Percentiles rank a stretch among this genome's conserved stretches.
These are phyloP conservation scores for Actenoides hombroni DNA, from an alignment of 2,113 vertebrate genomes.

Conservation along the genomic window DNA sequence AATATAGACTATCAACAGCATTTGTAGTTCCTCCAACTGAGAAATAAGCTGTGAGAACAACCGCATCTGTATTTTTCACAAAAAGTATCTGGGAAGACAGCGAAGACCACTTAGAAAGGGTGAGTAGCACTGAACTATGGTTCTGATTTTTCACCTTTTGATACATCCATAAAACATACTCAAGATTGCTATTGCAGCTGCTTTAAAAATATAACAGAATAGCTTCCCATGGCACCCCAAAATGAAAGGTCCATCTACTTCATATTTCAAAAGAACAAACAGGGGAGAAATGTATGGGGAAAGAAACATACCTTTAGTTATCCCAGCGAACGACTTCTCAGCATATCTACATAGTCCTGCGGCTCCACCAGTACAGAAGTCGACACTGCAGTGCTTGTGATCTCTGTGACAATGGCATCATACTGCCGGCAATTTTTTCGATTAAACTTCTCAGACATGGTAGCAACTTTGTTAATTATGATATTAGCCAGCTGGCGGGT, in stretches of 20 bases:
- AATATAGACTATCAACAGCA: not conserved
- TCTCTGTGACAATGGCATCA: conserved; percentile 74
- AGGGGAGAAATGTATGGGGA: not conserved
- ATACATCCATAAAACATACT: not conserved
- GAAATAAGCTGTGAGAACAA: not conserved
- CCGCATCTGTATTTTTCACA: fast-evolving
- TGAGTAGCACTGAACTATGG: not conserved
- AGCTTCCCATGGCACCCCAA: not conserved
- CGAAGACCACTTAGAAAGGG: not conserved
- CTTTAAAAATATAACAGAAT: conserved; percentile 30
- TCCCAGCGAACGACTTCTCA: conserved; percentile 37
- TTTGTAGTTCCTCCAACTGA: not conserved
- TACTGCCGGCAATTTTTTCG: conserved; percentile 70
- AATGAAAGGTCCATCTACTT: conserved; percentile 9
- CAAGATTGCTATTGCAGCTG: not conserved
- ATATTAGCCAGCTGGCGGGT: conserved; percentile 79
- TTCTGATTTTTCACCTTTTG: not conserved
- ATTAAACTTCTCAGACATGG: conserved; percentile 80
- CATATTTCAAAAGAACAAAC: not conserved
- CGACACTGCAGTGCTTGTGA: conserved; percentile 64
- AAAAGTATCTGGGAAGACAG: not conserved
- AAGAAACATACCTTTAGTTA: conserved; percentile 75
- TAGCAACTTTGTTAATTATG: conserved; percentile 84
- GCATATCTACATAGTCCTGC: conserved; percentile 59
- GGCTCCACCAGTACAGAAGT: conserved; percentile 68